Evolutionary conservation across 2,113 vertebrate species (phyloP).

Genomic region (Melanerpes aurifrons): DNA sequence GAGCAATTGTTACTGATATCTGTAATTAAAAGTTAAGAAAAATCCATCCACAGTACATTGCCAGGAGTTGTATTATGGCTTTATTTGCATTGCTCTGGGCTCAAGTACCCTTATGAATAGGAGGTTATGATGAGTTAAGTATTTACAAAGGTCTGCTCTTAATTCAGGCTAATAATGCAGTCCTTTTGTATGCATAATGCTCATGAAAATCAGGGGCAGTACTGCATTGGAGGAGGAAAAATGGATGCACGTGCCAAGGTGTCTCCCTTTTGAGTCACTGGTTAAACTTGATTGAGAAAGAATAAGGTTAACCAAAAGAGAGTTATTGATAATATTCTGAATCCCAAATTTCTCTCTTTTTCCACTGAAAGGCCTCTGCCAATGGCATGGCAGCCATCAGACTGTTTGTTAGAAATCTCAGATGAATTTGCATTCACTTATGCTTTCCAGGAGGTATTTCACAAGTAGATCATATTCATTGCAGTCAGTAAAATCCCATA

Average conservation of each 20-base stretch:
- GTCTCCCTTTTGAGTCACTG: background rate
- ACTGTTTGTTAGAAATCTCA: slow-evolving; percentile 7
- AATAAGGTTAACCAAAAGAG: background rate
- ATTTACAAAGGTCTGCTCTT: slow-evolving; percentile 17
- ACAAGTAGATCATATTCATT: background rate
- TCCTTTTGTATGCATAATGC: slow-evolving; percentile 8
- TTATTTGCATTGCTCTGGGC: background rate
- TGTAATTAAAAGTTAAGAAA: background rate
- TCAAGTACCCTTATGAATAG: slow-evolving; percentile 3
- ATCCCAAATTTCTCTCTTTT: background rate
- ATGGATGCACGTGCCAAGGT: background rate
- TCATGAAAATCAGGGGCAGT: background rate
- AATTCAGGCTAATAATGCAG: slow-evolving; percentile 1
- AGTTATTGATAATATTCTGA: background rate
- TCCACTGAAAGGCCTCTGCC: background rate
- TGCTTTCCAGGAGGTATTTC: slow-evolving; percentile 9
- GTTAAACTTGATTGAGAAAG: slow-evolving; percentile 10
- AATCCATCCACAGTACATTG: background rate
- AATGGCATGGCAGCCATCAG: background rate
- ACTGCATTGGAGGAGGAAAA: background rate
- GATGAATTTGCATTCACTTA: background rate
- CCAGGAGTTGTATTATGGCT: background rate
- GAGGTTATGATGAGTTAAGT: slow-evolving; percentile 6
- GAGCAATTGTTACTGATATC: background rate
- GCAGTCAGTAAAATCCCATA: background rate